Evolutionary conservation across 1,140 invertebrate genomes (phyloP).

Genomic region (Subanguina moxae): DNA sequence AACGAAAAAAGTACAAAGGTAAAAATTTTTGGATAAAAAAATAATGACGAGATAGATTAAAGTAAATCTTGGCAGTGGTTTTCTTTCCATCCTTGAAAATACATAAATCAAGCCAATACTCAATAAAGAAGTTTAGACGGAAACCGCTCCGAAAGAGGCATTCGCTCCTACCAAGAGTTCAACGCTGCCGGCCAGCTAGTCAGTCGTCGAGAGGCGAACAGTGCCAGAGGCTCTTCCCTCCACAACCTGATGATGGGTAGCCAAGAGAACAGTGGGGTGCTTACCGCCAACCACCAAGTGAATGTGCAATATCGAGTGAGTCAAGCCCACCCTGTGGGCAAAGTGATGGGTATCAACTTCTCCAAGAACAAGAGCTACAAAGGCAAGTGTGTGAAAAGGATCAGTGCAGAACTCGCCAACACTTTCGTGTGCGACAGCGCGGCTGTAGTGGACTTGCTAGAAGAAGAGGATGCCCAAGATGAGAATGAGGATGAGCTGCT

Average conservation of each 20-base stretch:
- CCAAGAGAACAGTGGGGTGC: neutral
- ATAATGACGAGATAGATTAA: no score
- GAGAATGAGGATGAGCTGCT: neutral
- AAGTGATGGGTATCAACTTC: neutral
- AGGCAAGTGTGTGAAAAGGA: no score
- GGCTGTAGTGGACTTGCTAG: neutral
- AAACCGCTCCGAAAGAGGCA: neutral
- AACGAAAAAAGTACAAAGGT: no score
- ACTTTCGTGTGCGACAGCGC: neutral
- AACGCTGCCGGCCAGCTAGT: neutral
- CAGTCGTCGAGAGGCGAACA: neutral
- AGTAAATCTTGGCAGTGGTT: no score
- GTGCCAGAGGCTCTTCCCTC: neutral
- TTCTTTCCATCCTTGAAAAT: no score
- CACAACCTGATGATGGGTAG: neutral
- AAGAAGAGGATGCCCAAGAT: neutral
- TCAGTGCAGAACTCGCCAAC: no score
- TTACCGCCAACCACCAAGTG: neutral
- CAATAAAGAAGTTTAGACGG: no score
- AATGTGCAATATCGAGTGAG: conserved; percentile 1
- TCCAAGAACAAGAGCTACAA: neutral
- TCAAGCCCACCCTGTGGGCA: neutral
- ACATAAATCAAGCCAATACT: no score
- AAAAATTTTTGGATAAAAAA: no score
- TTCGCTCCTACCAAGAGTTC: conserved; percentile 3